Percentiles rank a stretch among this genome's conserved stretches.
phyloP scores from a whole-genome alignment of 2,113 vertebrate species.

The Castor canadensis region DNA sequence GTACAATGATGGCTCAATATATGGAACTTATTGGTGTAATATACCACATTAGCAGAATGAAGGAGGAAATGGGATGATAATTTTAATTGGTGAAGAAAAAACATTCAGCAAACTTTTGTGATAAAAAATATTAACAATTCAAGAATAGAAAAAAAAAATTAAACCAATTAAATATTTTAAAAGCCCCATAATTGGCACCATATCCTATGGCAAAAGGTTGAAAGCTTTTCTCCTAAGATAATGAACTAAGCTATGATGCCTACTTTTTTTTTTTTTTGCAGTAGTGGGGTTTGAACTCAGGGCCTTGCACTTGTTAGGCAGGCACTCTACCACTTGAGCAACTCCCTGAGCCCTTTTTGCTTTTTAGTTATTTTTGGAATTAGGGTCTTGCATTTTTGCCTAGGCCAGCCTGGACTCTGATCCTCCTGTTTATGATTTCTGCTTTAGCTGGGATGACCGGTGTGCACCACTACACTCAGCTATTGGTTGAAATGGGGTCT shows the following conservation, averaged over 20 bases:
- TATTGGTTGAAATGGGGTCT: too few species aligned
- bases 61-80: not conserved
- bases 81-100: not conserved
- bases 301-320: too few species aligned
- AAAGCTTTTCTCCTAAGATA: not conserved
- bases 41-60: not conserved
- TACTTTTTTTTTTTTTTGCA: too few species aligned
- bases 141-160: not conserved
- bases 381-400: too few species aligned
- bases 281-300: too few species aligned
- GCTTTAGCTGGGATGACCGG: too few species aligned
- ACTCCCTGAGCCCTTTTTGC: too few species aligned
- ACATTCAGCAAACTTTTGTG: not conserved
- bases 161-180: not conserved
- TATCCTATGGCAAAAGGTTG: not conserved
- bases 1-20: not conserved
- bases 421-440: too few species aligned
- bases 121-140: not conserved
- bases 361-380: too few species aligned
- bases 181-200: not conserved
- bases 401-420: too few species aligned
- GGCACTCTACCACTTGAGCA: too few species aligned
- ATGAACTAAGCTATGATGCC: not conserved
- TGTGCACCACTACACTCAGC: too few species aligned
- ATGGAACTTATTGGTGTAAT: not conserved